Evolutionary conservation across 2,797 vertebrate genomes (phyloP).

Genomic region (Arremon brunneinucha): DNA sequence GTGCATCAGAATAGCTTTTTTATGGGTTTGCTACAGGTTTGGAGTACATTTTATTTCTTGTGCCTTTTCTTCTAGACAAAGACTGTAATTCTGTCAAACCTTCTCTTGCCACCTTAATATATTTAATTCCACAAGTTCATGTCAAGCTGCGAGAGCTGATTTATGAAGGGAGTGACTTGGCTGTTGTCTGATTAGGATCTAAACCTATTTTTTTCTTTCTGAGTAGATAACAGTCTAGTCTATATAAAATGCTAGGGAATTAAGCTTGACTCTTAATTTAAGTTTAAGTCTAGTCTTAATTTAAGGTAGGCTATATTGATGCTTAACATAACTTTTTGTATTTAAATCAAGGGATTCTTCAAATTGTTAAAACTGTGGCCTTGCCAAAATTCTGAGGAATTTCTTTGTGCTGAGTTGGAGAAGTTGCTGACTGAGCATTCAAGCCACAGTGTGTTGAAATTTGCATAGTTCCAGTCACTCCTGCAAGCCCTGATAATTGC

Average conservation of each 20-base stretch:
- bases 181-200: not conserved
- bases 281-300: not conserved
- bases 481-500: not conserved
- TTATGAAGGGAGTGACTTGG: not conserved
- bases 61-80: not conserved
- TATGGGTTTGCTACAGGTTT: not conserved
- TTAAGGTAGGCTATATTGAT: not conserved
- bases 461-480: not conserved
- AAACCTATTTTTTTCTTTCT: not conserved
- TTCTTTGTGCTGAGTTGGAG: not conserved
- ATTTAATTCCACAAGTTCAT: not conserved
- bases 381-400: not conserved
- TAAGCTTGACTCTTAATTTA: not conserved
- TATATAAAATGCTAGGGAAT: not conserved
- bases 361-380: not conserved
- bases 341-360: not conserved
- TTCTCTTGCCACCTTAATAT: not conserved
- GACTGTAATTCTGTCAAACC: not conserved
- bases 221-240: not conserved
- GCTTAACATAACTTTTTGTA: not conserved
- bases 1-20: not conserved
- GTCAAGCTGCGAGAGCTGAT: not conserved
- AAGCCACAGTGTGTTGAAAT: not conserved
- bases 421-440: not conserved
- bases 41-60: not conserved